Percentiles rank a stretch among this genome's conserved stretches.
Conservation (phyloP, 2,888 invertebrate species). For the Acleris literana region DNA sequence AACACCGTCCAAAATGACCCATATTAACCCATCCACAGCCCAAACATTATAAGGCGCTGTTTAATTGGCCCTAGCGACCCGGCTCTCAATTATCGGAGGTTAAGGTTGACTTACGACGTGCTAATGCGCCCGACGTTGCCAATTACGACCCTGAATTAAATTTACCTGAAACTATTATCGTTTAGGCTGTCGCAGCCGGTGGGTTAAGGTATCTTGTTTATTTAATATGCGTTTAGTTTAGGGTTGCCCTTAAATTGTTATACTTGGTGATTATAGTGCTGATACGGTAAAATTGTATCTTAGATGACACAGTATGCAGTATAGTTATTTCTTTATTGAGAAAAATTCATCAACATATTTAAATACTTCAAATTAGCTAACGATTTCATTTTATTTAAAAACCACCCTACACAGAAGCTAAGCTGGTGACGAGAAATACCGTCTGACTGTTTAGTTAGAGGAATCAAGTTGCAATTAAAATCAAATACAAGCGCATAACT, state of each 20-base stretch:
- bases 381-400: too few species aligned
- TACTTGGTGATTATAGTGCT: neutral
- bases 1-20: conserved; percentile 23
- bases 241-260: conserved; percentile 33
- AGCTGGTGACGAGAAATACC: too few species aligned
- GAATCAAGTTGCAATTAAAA: too few species aligned
- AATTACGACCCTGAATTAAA: conserved; percentile 77
- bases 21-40: conserved; percentile 10
- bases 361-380: too few species aligned
- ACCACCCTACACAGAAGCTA: too few species aligned
- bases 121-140: conserved; percentile 71
- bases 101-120: conserved; percentile 79
- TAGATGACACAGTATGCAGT: too few species aligned
- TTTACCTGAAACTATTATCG: conserved; percentile 67
- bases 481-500: too few species aligned
- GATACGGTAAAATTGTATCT: too few species aligned
- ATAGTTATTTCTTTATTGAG: too few species aligned
- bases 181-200: conserved; percentile 13
- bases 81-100: conserved; percentile 80
- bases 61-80: conserved; percentile 48
- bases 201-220: conserved; percentile 20
- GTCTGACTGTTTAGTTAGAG: too few species aligned
- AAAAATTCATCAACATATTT: too few species aligned
- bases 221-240: neutral
- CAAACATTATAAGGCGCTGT: conserved; percentile 41